Base-by-base conservation (phyloP, 1,140 invertebrate species). In the Lordiphosa stackelbergi region DNA sequence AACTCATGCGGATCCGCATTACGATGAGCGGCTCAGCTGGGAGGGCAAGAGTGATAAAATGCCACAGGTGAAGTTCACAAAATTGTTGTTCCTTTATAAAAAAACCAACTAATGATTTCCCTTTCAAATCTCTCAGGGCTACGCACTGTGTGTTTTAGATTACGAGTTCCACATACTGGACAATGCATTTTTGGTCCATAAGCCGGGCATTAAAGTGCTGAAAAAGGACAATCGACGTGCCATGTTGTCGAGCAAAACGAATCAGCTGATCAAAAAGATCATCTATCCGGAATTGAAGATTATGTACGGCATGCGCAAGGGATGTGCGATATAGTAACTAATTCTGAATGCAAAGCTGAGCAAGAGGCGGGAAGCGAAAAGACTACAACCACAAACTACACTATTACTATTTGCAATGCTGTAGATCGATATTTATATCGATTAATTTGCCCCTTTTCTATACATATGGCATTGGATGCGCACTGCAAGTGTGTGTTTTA, bases 21-120 rank as follows among this genome's bases (percentile, higher is more conserved):
- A 97, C 81, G 96, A 97, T 66, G 93, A 96, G 84, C 90, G 95
- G 85, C 91, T 96, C 13, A 95, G 93, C 79, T 96, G 95, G 95
- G 94, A 96, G 84, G 95, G 95, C 46, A 95, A 95, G 88, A 95
- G 94, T 87, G 95, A 96, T 88, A 96, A 96, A 90, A 97, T 97
- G 96, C 96, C 95, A 35, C 96, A 97, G 93, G 95, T 96, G 77
- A 87, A 53, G 5, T 36, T 13, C 5, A 0, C 0, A 6, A 3
- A 2, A 2, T 22, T 2, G 9, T 1, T 61, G 42, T 1, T 1
- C 5, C 16, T 0, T 10, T 28, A 19, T 19, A 19, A 19, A n/a
- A 7, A 9, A 10, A n/a, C 13, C 13, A 19, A 0, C 49, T 47
- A 43, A 24, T 64, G 47, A 73, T 42, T 38, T 52, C 36, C 35